Conservation (phyloP, 2,797 vertebrate species). For the Novumbra hubbsi region DNA sequence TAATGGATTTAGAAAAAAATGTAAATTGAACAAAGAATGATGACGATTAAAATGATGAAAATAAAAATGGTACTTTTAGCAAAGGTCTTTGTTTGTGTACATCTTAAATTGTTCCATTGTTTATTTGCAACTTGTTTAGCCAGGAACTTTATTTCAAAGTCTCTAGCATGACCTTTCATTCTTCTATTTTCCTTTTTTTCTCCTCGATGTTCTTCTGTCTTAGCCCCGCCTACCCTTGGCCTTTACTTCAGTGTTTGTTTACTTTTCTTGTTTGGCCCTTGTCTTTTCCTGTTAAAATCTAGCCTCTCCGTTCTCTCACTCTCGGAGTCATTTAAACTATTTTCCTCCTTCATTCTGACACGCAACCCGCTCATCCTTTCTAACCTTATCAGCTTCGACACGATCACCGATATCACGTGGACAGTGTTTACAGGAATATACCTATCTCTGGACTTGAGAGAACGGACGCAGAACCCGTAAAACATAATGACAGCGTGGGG, state of each 20-base stretch:
- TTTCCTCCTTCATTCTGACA: slow-evolving; percentile 4
- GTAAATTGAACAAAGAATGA: slow-evolving; percentile 74
- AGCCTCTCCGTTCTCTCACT: not conserved
- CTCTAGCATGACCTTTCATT: not conserved
- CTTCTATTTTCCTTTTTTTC: slow-evolving; percentile 29
- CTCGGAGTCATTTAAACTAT: not conserved
- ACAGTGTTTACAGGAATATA: not conserved
- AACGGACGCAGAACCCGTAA: slow-evolving; percentile 50
- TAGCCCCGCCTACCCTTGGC: slow-evolving; percentile 32
- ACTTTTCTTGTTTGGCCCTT: not conserved
- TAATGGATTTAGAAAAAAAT: slow-evolving; percentile 51
- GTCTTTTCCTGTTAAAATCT: slow-evolving; percentile 7
- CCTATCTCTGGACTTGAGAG: slow-evolving; percentile 31
- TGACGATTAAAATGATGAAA: slow-evolving; percentile 70
- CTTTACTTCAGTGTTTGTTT: slow-evolving; percentile 30
- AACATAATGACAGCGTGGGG: slow-evolving; percentile 57
- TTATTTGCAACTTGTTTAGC: not conserved
- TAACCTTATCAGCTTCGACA: slow-evolving; percentile 12
- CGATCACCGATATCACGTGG: slow-evolving; percentile 33
- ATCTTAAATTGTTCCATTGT: not conserved
- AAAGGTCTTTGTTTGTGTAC: slow-evolving; percentile 26
- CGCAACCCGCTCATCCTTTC: slow-evolving; percentile 28
- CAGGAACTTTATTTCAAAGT: not conserved
- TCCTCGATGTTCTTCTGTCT: slow-evolving; percentile 21
- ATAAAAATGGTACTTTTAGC: slow-evolving; percentile 74